These are phyloP conservation scores for Acleris holmiana DNA, from an alignment of 2,888 invertebrate species.

Conservation along the genomic window DNA sequence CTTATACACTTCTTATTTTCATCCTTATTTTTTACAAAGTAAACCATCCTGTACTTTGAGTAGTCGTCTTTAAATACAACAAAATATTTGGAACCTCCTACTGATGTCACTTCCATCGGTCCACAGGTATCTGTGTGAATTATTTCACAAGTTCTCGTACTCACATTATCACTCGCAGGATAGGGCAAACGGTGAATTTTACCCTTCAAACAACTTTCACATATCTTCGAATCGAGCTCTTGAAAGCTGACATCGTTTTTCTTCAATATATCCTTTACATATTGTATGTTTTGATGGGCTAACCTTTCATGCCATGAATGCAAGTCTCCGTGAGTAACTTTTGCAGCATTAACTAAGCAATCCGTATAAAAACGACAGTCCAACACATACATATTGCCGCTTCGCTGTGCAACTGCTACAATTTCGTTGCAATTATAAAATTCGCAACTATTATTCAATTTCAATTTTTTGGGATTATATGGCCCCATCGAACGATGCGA, in stretches of 20 bases:
- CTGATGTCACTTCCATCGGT: constrained; percentile 42
- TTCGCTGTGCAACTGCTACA: constrained; percentile 14
- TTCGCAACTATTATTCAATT: too few relatives aligned
- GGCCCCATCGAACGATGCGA: too few relatives aligned
- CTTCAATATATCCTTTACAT: constrained; percentile 32
- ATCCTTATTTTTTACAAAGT: constrained; percentile 38
- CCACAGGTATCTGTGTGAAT: constrained; percentile 45
- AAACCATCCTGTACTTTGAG: constrained; percentile 36
- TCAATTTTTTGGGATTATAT: too few relatives aligned
- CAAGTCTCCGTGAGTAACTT: background rate
- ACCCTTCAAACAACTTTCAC: constrained; percentile 42
- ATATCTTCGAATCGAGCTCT: constrained; percentile 10
- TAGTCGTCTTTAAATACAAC: constrained; percentile 39
- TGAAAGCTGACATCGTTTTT: constrained; percentile 41
- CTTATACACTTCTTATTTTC: constrained; percentile 34
- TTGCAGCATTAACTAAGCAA: constrained; percentile 1
- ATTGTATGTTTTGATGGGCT: constrained; percentile 33
- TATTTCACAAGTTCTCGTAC: constrained; percentile 40
- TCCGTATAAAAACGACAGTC: constrained; percentile 2
- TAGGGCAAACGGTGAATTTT: constrained; percentile 43
- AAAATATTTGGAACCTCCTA: constrained; percentile 39
- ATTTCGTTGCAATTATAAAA: constrained; percentile 25
- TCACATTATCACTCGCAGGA: constrained; percentile 38
- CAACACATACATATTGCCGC: constrained; percentile 17
- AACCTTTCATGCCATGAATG: constrained; percentile 40